Percentiles rank a stretch among this genome's conserved stretches.
Conservation (phyloP, 2,113 vertebrate genomes). For the Sphaerodactylus townsendi region DNA sequence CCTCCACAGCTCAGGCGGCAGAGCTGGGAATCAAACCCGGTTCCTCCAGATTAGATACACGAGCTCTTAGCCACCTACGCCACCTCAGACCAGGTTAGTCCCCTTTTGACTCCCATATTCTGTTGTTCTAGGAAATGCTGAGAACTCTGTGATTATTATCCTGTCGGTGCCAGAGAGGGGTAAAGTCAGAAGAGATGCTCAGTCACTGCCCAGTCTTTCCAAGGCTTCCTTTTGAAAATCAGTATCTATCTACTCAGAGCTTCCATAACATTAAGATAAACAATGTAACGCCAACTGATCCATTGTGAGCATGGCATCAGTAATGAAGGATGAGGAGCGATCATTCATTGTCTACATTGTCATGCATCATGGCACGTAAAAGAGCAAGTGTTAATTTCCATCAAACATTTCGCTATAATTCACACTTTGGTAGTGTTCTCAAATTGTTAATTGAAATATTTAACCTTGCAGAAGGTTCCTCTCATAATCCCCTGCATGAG, state of each 20-base stretch:
- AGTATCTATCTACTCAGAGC: background rate
- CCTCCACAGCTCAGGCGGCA: no score
- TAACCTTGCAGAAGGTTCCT: slow-evolving; percentile 35
- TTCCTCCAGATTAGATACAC: no score
- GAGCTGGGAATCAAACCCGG: no score
- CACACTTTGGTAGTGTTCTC: slow-evolving; percentile 27
- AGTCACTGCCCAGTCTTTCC: background rate
- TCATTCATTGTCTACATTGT: slow-evolving; percentile 23
- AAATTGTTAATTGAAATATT: slow-evolving; percentile 42
- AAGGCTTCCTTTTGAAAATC: background rate
- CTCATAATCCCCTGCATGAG: slow-evolving; percentile 21
- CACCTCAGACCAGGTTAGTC: no score
- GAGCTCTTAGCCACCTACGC: no score
- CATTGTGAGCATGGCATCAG: background rate
- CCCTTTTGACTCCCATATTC: background rate
- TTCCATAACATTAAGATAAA: slow-evolving; percentile 10
- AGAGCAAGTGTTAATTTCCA: slow-evolving; percentile 30
- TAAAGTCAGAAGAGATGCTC: background rate
- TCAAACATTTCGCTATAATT: slow-evolving; percentile 20
- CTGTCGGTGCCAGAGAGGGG: no score
- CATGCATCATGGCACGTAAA: slow-evolving; percentile 13
- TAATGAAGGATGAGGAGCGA: slow-evolving; percentile 25
- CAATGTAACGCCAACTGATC: slow-evolving; percentile 15
- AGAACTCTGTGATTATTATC: background rate
- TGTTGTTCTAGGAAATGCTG: background rate